Conservation (phyloP, 2,113 vertebrate genomes). For the Andinoacara biseriatus region DNA sequence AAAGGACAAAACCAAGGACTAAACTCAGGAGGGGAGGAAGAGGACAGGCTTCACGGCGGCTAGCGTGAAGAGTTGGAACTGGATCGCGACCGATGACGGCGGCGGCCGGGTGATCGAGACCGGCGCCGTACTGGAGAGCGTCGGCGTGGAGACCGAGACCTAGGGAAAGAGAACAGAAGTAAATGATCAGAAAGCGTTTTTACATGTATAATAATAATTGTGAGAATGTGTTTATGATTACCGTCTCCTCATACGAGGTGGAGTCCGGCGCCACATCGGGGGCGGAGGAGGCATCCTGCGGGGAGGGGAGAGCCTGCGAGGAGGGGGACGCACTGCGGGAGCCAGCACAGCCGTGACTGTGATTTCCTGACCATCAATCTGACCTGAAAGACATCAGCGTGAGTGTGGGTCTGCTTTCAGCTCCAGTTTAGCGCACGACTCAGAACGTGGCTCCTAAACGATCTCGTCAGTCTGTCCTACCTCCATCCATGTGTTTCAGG, state of each 20-base stretch:
- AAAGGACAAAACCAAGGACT: neutral
- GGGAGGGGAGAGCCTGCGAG: slow-evolving; percentile 88
- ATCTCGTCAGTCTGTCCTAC: slow-evolving; percentile 65
- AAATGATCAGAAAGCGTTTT: neutral
- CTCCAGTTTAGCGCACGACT: fast-evolving
- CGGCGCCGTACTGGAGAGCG: slow-evolving; percentile 89
- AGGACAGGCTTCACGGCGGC: slow-evolving; percentile 2
- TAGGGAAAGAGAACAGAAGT: slow-evolving; percentile 37
- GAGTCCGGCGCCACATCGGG: slow-evolving; percentile 93
- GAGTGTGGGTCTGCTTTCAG: neutral
- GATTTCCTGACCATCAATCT: slow-evolving; percentile 98
- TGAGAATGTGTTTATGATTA: slow-evolving; percentile 38
- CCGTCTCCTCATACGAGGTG: slow-evolving; percentile 95
- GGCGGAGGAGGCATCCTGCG: slow-evolving; percentile 93
- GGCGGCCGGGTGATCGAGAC: slow-evolving; percentile 86
- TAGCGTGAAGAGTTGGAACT: slow-evolving; percentile 96
- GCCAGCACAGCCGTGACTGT: slow-evolving; percentile 92
- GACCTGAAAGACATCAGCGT: slow-evolving; percentile 78
- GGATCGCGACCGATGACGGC: slow-evolving; percentile 92
- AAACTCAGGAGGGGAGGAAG: neutral
- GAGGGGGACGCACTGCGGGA: slow-evolving; percentile 83
- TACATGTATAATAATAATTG: neutral
- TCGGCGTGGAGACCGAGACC: slow-evolving; percentile 90
- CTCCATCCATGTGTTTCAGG: slow-evolving; percentile 97
- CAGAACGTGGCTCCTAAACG: neutral